Evolutionary conservation across 2,113 vertebrate species (phyloP).

Genomic region (Pholis gunnellus): DNA sequence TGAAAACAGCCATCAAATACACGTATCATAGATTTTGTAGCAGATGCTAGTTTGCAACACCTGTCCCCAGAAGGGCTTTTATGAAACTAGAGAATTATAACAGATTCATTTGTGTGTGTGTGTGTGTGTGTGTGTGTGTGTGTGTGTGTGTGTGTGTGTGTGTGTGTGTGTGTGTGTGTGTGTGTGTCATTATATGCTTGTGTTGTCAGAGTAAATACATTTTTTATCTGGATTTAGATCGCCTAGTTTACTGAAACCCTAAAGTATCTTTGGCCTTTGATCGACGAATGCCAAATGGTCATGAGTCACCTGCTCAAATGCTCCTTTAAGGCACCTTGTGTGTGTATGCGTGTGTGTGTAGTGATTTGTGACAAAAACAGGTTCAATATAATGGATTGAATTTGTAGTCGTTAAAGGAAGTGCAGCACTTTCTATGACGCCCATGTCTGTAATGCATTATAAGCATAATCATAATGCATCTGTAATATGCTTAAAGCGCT

Average conservation of each 20-base stretch:
- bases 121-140: background rate
- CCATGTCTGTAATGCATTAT: background rate
- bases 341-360: background rate
- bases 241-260: background rate
- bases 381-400: conserved; percentile 42
- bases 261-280: conserved; percentile 1
- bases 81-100: too few relatives aligned
- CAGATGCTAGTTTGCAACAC: too few relatives aligned
- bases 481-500: background rate
- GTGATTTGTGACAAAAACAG: conserved; percentile 25
- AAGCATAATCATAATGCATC: too few relatives aligned
- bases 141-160: background rate
- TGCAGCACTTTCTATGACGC: too few relatives aligned
- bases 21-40: too few relatives aligned
- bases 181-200: background rate
- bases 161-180: background rate
- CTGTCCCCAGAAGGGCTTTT: too few relatives aligned
- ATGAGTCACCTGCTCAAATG: background rate
- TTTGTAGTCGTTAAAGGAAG: conserved; percentile 24
- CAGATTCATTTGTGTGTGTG: background rate
- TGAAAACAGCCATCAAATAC: too few relatives aligned
- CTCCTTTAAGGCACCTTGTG: background rate
- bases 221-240: background rate
- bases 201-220: background rate
- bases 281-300: conserved; percentile 4